Base-by-base conservation (phyloP, 2,797 vertebrate genomes). In the Chromobotia macracanthus region DNA sequence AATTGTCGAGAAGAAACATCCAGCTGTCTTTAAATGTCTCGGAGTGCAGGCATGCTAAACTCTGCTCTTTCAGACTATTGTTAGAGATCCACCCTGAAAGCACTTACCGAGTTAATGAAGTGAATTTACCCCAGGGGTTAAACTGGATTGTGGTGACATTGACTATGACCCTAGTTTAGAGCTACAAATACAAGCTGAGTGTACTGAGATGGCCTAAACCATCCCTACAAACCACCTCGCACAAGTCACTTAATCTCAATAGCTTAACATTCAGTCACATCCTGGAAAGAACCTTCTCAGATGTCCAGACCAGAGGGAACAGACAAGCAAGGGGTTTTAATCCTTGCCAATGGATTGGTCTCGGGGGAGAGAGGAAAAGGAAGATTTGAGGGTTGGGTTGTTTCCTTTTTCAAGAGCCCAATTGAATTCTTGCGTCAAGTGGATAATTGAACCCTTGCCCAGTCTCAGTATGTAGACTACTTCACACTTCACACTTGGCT, bases 361-460 rank as follows among this genome's bases (percentile, higher is more conserved):
- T 71, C 7, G 7, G 56, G 76, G 46, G 56, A 71, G 28, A 41
- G 67, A 50, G 67, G 61, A 41, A 38, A n/a, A 68, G 63, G 3
- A 67, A 68, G 79, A 51, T 60, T 80, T 73, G 55, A 80, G 71
- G 71, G 44, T 74, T 75, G 79, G 71, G 73, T 80, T 72, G 50
- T 75, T 80, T 80, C 64, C 50, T 63, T 75, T 74, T 74, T 38
- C 44, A n/a, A 70, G 71, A n/a, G 60, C 70, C 48, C 70, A 68
- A 35, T 41, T 69, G 51, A 80, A 60, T 69, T 56, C 46, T 35
- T 67, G 64, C 63, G 66, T 74, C 61, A 67, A 80, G 70, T 75
- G 72, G 72, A 75, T 60, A 81, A 48, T 60, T 70, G 75, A 71
- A 76, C 73, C 48, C 21, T 68, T 75, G 80, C 63, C 70, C 67